Evolutionary conservation across 30 jellyfish, hydroid and myxozoan species (phyloP).

Genomic region (Chrysaora quinquecirrha): DNA sequence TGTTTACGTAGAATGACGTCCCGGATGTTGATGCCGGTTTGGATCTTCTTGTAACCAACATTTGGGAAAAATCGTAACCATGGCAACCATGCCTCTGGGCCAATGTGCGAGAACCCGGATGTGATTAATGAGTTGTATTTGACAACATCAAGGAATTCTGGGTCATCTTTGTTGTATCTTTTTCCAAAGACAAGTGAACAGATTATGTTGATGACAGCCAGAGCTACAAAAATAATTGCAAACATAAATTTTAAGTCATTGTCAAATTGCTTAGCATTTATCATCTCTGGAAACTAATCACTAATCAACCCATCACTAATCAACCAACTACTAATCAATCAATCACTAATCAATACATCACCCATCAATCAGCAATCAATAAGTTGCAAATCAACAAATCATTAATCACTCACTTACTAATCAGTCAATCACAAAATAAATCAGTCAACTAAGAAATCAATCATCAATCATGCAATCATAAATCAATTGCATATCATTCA

Average conservation of each 20-base stretch:
- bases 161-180: constrained; percentile 75
- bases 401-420: not conserved
- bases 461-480: not conserved
- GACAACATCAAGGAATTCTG: constrained; percentile 67
- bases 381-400: not conserved
- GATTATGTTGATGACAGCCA: constrained; percentile 76
- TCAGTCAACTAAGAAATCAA: not conserved
- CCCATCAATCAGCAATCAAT: not conserved
- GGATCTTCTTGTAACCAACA: constrained; percentile 25
- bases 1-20: constrained; percentile 61
- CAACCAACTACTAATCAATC: too few species aligned
- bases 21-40: constrained; percentile 27
- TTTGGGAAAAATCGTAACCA: constrained; percentile 73
- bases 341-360: too few species aligned
- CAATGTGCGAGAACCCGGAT: constrained; percentile 52
- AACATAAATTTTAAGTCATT: not conserved
- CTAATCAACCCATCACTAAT: too few species aligned
- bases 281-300: not conserved
- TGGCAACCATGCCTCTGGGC: constrained; percentile 36
- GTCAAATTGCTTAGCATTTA: too few species aligned
- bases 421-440: not conserved
- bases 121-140: constrained; percentile 31
- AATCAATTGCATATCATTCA: not conserved
- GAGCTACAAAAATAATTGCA: constrained; percentile 32
- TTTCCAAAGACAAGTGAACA: constrained; percentile 69